A percentile compares a stretch with the other conserved stretches of the same genome.
Evolutionary conservation across 2,888 invertebrate genomes (phyloP).

Genomic region (Hyppa rectilinea): DNA sequence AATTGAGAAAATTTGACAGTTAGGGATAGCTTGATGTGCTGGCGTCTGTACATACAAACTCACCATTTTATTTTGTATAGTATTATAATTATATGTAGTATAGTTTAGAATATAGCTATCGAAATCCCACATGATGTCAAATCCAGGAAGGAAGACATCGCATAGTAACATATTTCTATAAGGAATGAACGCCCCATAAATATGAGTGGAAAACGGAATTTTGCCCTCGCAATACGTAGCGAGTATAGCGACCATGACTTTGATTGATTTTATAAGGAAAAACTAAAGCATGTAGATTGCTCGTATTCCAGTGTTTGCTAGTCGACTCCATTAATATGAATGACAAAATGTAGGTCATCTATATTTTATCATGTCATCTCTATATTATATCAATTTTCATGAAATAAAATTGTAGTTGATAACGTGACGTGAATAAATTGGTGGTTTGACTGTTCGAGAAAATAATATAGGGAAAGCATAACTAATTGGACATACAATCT

Average conservation of each 20-base stretch:
- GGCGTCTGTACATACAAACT: too few species aligned
- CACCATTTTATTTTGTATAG: too few species aligned
- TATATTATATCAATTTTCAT: too few species aligned
- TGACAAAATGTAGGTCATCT: conserved; percentile 35
- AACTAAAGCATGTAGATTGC: neutral
- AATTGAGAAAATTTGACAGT: too few species aligned
- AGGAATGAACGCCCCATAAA: neutral
- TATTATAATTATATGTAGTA: too few species aligned
- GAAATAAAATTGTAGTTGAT: neutral
- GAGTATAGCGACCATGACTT: conserved; percentile 17
- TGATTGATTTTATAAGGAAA: conserved; percentile 32
- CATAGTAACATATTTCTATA: neutral
- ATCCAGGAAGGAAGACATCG: neutral
- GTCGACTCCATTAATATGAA: conserved; percentile 17
- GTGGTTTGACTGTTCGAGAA: neutral
- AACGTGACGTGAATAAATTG: neutral
- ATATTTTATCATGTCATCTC: neutral
- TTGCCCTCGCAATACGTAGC: neutral
- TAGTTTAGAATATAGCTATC: too few species aligned
- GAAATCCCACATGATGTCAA: conserved; percentile 9
- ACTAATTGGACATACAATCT: neutral
- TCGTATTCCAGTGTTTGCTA: conserved; percentile 4
- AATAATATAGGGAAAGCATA: neutral
- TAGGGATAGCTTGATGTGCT: too few species aligned
- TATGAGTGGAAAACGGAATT: neutral